Evolutionary conservation across 2,797 vertebrate species (phyloP), one percentile per base, ranked within the genome.

Genomic region (Microchirus variegatus): DNA sequence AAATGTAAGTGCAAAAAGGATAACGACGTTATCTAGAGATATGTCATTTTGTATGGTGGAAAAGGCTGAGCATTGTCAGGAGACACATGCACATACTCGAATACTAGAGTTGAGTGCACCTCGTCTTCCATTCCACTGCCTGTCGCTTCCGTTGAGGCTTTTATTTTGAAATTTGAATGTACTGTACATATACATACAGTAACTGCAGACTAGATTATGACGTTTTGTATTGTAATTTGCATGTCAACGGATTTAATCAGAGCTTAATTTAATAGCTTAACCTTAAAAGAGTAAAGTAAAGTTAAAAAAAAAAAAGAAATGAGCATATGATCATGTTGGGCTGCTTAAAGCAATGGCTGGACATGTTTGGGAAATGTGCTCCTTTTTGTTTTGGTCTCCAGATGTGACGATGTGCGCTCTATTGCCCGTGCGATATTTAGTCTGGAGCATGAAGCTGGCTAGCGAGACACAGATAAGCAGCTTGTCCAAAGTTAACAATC

Each of bases 61-160:
- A 70, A 73, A 69, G 86, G 84, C 52, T 37, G 68, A 71, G 77
- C 46, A 59, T 67, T 68, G 80, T 80, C 67, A 70, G 67, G 59
- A 63, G 70, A 63, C 42, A 67, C 10, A 42, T 14, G 51, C 26
- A 58, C 46, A 57, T 5, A 42, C 43, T 38, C 3, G 61, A 52
- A 37, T 8, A 11, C 63, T 76, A 73, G 75, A 55, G 79, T 70
- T 75, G 80, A 79, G 81, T 78, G 38, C 2, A 10, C 60, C 53
- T 52, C 67, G 60, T 73, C 10, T 50, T 78, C 44, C 50, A 35
- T 65, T 53, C 55, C 53, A 67, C 69, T 81, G 63, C 56, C 56
- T 76, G 50, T 81, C 72, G 66, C 63, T 44, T 62, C 45, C 55
- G 62, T 51, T 60, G 13, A 72, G 37, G 63, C 66, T 54, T 57